These are phyloP conservation scores for Phenganax subtilis DNA, from an alignment of 92 coral and sea anemone species.

Conservation along the genomic window DNA sequence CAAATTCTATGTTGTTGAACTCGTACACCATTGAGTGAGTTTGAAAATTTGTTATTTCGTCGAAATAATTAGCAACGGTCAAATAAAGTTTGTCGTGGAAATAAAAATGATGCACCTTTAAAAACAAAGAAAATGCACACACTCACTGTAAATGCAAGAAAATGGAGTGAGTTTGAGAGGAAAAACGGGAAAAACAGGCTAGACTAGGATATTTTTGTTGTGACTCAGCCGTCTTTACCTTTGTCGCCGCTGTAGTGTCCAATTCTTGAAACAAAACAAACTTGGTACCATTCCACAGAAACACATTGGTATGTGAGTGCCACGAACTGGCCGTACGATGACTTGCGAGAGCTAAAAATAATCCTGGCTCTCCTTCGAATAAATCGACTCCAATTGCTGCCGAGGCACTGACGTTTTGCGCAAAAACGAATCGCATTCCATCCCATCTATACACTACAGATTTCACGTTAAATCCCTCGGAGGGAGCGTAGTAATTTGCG, in stretches of 20 bases:
- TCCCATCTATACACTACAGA: slow-evolving; percentile 19
- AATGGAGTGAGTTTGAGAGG: no score
- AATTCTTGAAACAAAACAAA: slow-evolving; percentile 19
- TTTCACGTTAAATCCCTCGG: slow-evolving; percentile 2
- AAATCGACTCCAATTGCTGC: slow-evolving; percentile 26
- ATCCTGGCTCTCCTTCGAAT: background rate
- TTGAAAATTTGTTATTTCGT: slow-evolving; percentile 15
- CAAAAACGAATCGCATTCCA: slow-evolving; percentile 17
- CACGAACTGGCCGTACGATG: slow-evolving; percentile 16
- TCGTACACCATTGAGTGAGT: slow-evolving; percentile 37
- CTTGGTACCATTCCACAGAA: slow-evolving; percentile 24
- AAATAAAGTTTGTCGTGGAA: slow-evolving; percentile 17
- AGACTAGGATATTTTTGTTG: no score
- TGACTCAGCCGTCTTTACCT: background rate
- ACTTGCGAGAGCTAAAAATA: slow-evolving; percentile 26
- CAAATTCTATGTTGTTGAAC: slow-evolving; percentile 2
- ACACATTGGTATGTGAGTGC: slow-evolving; percentile 25
- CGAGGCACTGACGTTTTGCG: slow-evolving; percentile 3
- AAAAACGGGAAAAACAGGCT: no score
- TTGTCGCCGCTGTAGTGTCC: slow-evolving; percentile 25
- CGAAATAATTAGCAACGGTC: slow-evolving; percentile 27
- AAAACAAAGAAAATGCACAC: background rate
- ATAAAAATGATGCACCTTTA: slow-evolving; percentile 18
- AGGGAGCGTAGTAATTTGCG: slow-evolving; percentile 20
- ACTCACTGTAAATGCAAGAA: no score